phyloP scores from a whole-genome alignment of 2,888 invertebrate genomes.

The Rhingia rostrata region DNA sequence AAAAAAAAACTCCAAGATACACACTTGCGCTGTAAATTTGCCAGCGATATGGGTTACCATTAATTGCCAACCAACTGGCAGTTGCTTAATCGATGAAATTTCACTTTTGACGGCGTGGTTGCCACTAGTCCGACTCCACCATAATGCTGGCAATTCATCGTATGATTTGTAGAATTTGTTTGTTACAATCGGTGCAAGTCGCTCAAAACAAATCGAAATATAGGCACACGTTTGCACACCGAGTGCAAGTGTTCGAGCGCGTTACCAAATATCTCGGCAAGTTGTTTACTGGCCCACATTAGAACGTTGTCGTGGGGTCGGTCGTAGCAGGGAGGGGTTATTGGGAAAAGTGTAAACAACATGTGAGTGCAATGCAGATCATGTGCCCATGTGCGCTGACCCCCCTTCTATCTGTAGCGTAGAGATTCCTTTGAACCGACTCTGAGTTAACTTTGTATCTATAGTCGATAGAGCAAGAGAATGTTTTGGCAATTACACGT shows the following conservation, averaged over 20 bases:
- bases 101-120: slow-evolving; percentile 61
- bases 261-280: slow-evolving; percentile 33
- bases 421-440: slow-evolving; percentile 54
- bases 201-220: slow-evolving; percentile 57
- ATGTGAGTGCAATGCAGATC: slow-evolving; percentile 16
- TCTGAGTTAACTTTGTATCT: slow-evolving; percentile 9
- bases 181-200: slow-evolving; percentile 39
- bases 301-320: slow-evolving; percentile 14
- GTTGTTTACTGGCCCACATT: slow-evolving; percentile 28
- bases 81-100: slow-evolving; percentile 68
- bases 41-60: slow-evolving; percentile 46
- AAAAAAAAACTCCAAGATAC: slow-evolving; percentile 5
- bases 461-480: slow-evolving; percentile 27
- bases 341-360: slow-evolving; percentile 35
- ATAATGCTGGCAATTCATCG: slow-evolving; percentile 40
- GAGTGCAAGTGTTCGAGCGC: background rate
- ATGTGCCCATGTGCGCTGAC: background rate
- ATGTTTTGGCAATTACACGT: slow-evolving; percentile 33
- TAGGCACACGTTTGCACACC: slow-evolving; percentile 13
- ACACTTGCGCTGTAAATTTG: slow-evolving; percentile 36
- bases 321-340: background rate
- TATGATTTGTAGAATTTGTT: slow-evolving; percentile 67
- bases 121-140: slow-evolving; percentile 12
- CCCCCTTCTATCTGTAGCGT: background rate
- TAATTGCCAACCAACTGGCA: slow-evolving; percentile 51